These are phyloP conservation scores for Cheilosia soror DNA, from an alignment of 2,888 invertebrate species.

Conservation along the genomic window DNA sequence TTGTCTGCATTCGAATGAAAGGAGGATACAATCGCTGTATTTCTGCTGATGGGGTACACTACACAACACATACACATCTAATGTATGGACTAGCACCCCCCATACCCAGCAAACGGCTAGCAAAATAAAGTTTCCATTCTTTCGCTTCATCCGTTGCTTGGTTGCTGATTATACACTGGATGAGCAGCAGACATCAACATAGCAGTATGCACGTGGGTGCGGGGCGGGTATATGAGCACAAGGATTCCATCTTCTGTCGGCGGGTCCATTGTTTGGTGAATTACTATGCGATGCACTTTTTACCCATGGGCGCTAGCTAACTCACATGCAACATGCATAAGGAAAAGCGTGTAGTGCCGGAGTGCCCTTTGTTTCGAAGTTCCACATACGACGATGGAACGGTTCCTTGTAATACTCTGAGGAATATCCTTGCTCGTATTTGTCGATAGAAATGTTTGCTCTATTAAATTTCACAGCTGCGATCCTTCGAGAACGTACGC, in stretches of 20 bases:
- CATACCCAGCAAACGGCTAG: slow-evolving; percentile 8
- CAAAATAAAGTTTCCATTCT: slow-evolving; percentile 41
- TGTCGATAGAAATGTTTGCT: slow-evolving; percentile 61
- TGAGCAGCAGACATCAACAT: slow-evolving; percentile 27
- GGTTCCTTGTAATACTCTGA: slow-evolving; percentile 36
- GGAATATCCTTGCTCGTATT: slow-evolving; percentile 53
- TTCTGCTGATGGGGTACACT: slow-evolving; percentile 7
- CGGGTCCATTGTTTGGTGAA: slow-evolving; percentile 67
- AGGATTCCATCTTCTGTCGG: slow-evolving; percentile 42
- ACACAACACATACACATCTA: neutral
- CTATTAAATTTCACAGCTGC: slow-evolving; percentile 73
- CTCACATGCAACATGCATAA: slow-evolving; percentile 52
- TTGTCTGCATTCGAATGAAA: slow-evolving; percentile 49
- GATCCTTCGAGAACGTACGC: slow-evolving; percentile 50
- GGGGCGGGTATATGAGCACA: slow-evolving; percentile 4
- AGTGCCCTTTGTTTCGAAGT: slow-evolving; percentile 56
- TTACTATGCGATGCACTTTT: slow-evolving; percentile 64
- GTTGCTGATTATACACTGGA: slow-evolving; percentile 27
- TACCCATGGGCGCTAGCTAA: slow-evolving; percentile 46
- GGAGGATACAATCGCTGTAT: slow-evolving; percentile 48
- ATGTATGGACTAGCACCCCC: slow-evolving; percentile 9
- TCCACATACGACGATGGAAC: slow-evolving; percentile 26
- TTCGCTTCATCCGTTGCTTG: slow-evolving; percentile 39
- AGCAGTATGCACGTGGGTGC: slow-evolving; percentile 10
- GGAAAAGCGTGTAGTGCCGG: slow-evolving; percentile 22